Base-by-base conservation (phyloP, 2,113 vertebrate genomes). In the Sander lucioperca region DNA sequence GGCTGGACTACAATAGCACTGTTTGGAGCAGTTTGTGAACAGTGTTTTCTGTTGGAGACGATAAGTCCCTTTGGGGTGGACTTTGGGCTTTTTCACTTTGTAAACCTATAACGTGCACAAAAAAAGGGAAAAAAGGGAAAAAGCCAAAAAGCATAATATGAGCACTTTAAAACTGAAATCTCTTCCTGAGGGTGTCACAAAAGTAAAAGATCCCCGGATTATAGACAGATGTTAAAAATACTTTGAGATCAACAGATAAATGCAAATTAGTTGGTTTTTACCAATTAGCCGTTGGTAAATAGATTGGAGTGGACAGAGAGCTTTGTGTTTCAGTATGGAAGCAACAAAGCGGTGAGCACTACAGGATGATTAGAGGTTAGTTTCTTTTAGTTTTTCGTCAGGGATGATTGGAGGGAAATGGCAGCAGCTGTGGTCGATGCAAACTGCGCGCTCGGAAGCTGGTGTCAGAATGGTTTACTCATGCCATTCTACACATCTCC, bases 401-500 rank as follows among this genome's bases (percentile, higher is more conserved):
- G 72, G 77, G 80, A 79, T 86, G 86, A 90, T 79, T 86, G 83
- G 65, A 90, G 72, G 88, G 73, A 79, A 84, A 86, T 74, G 84
- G 78, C 80, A 83, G 83, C 77, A 90, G 85, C 86, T 79, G 75
- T 51, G 65, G 78, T 84, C 65, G 58, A 79, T 79, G 88, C 88
- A 86, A 81, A 82, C 86, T 74, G 83, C 7, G 75, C 91, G 87
- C 77, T 89, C 77, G 79, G 86, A 92, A 86, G 80, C 88, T 75
- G 70, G 62, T 88, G 90, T 91, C 90, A 85, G 85, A 89, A 77
- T 63, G 47, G 6, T 86, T 91, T 93, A 90, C 61, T 77, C 86
- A 88, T 69, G 89, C 82, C 59, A 69, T 77, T 65, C 39, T 80
- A 88, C 77, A 89, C 87, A 79, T 62, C 65, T 51, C 59, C 57